Evolutionary conservation across 2,888 invertebrate species (phyloP).

Genomic region (Caenorhabditis virilis): DNA sequence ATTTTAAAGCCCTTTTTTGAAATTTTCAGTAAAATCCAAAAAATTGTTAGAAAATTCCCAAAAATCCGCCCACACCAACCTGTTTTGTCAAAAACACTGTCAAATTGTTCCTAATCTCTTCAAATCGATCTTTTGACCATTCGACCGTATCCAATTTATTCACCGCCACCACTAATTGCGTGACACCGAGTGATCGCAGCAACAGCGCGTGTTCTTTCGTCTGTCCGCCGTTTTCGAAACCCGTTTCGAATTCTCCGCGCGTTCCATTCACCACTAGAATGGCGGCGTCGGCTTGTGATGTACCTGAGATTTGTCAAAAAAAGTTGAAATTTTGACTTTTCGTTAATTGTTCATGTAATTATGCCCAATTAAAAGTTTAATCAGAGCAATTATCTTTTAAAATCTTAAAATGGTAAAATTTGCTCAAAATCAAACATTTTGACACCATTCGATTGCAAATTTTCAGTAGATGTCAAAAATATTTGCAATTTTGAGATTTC

Average conservation of each 20-base stretch:
- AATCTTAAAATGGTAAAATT: too few species aligned
- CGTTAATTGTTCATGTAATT: too few species aligned
- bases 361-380: too few species aligned
- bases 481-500: too few species aligned
- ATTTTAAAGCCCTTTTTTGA: too few species aligned
- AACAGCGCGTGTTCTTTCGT: conserved; percentile 94
- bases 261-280: conserved; percentile 91
- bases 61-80: too few species aligned
- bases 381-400: too few species aligned
- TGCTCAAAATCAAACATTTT: too few species aligned
- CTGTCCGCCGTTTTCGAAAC: conserved; percentile 96
- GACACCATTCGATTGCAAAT: too few species aligned
- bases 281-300: conserved; percentile 96
- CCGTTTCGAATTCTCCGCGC: conserved; percentile 96
- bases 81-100: conserved; percentile 57
- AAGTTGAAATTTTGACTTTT: conserved; percentile 3
- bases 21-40: too few species aligned
- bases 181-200: conserved; percentile 83
- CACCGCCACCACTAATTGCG: conserved; percentile 89
- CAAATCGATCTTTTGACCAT: conserved; percentile 89
- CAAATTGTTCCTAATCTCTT: conserved; percentile 77
- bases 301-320: conserved; percentile 74
- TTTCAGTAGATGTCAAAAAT: too few species aligned
- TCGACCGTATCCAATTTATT: conserved; percentile 95
- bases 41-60: too few species aligned